A percentile compares a stretch with the other conserved stretches of the same genome.
These are phyloP conservation scores for Ischnura elegans DNA, from an alignment of 2,888 invertebrate species.

Conservation along the genomic window DNA sequence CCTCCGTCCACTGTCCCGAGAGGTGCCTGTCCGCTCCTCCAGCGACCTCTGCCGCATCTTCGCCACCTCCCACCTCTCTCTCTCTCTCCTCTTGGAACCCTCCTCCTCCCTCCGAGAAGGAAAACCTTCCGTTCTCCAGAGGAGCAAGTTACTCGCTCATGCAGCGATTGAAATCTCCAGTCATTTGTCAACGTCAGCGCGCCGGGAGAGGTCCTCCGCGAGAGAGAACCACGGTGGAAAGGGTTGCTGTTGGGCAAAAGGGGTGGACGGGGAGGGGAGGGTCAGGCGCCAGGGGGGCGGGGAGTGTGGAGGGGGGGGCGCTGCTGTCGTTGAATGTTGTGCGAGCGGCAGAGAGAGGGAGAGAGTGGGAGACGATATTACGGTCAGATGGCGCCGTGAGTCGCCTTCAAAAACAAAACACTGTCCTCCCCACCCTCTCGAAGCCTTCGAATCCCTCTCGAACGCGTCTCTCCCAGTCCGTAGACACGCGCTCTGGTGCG, in stretches of 20 bases:
- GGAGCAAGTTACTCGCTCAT: conserved; percentile 75
- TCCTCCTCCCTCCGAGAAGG: conserved; percentile 67
- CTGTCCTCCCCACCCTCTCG: not conserved
- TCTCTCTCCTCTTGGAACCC: conserved; percentile 28
- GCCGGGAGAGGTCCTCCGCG: conserved; percentile 63
- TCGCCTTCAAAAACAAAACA: conserved; percentile 61
- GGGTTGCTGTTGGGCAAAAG: not conserved
- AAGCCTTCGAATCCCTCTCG: not conserved
- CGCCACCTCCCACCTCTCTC: conserved; percentile 68
- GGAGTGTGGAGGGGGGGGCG: no score
- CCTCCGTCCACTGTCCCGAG: not conserved
- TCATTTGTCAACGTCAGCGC: conserved; percentile 88
- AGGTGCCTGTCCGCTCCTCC: not conserved
- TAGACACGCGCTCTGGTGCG: conserved; percentile 36
- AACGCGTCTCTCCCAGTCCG: not conserved
- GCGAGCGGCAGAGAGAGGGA: not conserved
- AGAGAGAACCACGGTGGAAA: not conserved
- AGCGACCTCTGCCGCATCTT: conserved; percentile 70
- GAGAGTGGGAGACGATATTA: conserved; percentile 59
- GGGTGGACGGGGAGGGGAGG: not conserved
- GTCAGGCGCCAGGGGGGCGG: conserved; percentile 43
- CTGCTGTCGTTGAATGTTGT: not conserved
- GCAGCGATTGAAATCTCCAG: conserved; percentile 86
- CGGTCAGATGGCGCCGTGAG: conserved; percentile 66
- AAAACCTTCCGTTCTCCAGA: conserved; percentile 26